Percentiles rank a stretch among this genome's conserved stretches.
Conservation (phyloP, 35 echinoderm and acorn worm genomes). For the Anneissia japonica region DNA sequence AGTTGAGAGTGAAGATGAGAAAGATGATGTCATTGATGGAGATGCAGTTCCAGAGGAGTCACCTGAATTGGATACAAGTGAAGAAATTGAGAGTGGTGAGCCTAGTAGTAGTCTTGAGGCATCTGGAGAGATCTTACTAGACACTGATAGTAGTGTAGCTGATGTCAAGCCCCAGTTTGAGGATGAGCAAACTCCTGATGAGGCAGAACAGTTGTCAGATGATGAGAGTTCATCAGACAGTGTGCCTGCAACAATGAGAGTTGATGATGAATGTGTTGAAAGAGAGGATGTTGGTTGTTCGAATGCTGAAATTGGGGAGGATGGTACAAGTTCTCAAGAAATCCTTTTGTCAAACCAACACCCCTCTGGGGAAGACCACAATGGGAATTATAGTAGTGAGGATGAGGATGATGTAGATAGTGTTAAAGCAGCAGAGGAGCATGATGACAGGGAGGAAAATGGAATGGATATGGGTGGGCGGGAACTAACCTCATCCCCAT, state of each 20-base stretch:
- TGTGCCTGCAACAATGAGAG: no score
- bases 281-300: neutral
- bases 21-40: neutral
- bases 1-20: no score
- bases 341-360: neutral
- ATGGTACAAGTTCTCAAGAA: neutral
- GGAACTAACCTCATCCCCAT: neutral
- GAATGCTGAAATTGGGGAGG: neutral
- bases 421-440: neutral
- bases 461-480: neutral
- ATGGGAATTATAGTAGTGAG: neutral
- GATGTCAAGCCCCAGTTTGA: neutral
- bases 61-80: neutral
- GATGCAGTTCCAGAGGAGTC: neutral
- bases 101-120: neutral
- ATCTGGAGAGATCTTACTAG: neutral
- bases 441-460: neutral
- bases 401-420: neutral
- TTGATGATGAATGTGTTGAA: neutral
- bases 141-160: neutral
- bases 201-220: neutral
- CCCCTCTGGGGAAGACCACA: neutral
- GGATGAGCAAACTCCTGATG: neutral
- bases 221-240: neutral
- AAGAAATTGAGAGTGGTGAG: neutral